phyloP scores from a whole-genome alignment of 2,797 vertebrate species.

The Acrossocheilus wenchowensis region DNA sequence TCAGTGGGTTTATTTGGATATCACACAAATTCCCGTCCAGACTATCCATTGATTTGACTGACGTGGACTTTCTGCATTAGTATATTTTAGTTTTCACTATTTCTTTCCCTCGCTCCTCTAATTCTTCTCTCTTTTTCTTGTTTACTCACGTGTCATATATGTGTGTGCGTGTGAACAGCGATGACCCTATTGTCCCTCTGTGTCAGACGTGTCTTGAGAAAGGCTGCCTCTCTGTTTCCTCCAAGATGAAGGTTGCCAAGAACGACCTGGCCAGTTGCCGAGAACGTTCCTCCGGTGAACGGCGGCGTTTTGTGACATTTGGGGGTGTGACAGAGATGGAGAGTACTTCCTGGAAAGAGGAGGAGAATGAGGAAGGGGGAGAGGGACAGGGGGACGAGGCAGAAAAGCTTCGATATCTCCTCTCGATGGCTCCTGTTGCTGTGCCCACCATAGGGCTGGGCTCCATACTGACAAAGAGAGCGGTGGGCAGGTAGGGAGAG shows the following conservation, averaged over 20 bases:
- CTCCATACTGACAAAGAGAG: slow-evolving; percentile 77
- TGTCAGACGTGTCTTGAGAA: slow-evolving; percentile 82
- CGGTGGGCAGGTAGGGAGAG: slow-evolving; percentile 76
- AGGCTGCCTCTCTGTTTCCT: slow-evolving; percentile 73
- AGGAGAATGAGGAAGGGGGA: slow-evolving; percentile 65
- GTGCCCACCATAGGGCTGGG: slow-evolving; percentile 78
- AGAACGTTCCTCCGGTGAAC: slow-evolving; percentile 72
- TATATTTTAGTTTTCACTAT: not conserved
- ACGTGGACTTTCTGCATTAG: slow-evolving; percentile 18
- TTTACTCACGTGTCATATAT: slow-evolving; percentile 44
- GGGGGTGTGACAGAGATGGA: slow-evolving; percentile 94
- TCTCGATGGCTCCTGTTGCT: slow-evolving; percentile 77
- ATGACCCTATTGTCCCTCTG: slow-evolving; percentile 74
- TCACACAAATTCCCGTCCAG: not conserved
- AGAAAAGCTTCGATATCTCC: slow-evolving; percentile 76
- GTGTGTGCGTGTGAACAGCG: slow-evolving; percentile 75
- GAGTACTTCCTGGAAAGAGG: slow-evolving; percentile 81
- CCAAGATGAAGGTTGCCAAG: slow-evolving; percentile 72
- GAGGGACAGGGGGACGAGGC: slow-evolving; percentile 78
- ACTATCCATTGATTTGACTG: slow-evolving; percentile 11
- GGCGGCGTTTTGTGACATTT: slow-evolving; percentile 90
- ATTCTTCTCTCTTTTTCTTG: slow-evolving; percentile 31
- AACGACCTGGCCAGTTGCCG: slow-evolving; percentile 80
- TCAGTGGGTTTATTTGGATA: not conserved
- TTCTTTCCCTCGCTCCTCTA: slow-evolving; percentile 18